Conservation (phyloP, 2,888 invertebrate genomes). For the Ochropleura plecta region DNA sequence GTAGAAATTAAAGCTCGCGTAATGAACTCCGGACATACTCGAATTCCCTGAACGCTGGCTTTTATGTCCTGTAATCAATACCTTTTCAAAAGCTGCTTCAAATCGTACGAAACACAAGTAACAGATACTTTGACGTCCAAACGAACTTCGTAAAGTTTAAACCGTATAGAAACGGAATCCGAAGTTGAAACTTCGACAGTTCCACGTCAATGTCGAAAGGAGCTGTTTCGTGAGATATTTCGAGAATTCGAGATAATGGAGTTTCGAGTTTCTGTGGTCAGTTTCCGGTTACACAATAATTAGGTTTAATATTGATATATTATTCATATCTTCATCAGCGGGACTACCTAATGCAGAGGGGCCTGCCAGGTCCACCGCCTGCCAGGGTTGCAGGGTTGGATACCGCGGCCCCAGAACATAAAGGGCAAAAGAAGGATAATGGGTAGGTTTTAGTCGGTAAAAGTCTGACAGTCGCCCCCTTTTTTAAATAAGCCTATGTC, state of each 20-base stretch:
- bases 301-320: constrained; percentile 21
- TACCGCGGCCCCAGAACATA: no score
- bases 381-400: no score
- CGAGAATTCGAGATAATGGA: constrained; percentile 17
- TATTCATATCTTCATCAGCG: not conserved
- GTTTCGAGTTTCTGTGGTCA: constrained; percentile 7
- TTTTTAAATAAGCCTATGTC: no score
- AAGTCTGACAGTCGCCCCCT: no score
- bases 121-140: constrained; percentile 20
- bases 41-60: not conserved
- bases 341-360: no score
- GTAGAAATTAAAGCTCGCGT: not conserved
- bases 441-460: no score
- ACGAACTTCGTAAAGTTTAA: constrained; percentile 23
- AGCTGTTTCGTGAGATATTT: constrained; percentile 28
- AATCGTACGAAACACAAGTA: constrained; percentile 8
- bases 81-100: not conserved
- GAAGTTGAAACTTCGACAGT: constrained; percentile 23
- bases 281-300: not conserved
- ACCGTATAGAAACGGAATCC: constrained; percentile 7
- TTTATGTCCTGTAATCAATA: constrained; percentile 4
- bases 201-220: constrained; percentile 20
- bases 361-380: no score
- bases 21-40: not conserved
- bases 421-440: no score